Conservation (phyloP, 1,140 invertebrate species). For the Aricia agestis region DNA sequence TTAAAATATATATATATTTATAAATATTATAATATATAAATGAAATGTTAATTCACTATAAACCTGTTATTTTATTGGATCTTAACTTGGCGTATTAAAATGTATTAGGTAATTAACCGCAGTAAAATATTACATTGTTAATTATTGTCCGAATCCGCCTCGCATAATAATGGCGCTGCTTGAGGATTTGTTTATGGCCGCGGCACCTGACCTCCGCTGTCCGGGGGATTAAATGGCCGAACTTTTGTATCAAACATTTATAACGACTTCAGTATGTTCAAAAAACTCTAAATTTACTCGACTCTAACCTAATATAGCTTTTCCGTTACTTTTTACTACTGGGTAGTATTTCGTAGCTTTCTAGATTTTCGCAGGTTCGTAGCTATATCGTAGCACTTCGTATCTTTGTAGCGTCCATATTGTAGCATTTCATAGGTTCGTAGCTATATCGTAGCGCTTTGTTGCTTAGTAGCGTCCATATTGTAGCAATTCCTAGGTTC, state of each 20-base stretch:
- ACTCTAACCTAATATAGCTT: no score
- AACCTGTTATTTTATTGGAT: not conserved
- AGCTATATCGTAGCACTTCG: no score
- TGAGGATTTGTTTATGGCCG: not conserved
- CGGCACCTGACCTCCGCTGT: not conserved
- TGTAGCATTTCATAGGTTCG: no score
- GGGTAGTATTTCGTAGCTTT: no score
- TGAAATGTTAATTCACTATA: slow-evolving; percentile 5
- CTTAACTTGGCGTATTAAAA: not conserved
- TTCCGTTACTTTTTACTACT: no score
- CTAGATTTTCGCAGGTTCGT: no score
- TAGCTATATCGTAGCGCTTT: no score
- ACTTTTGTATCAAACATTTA: not conserved
- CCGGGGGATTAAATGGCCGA: not conserved
- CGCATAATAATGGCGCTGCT: not conserved
- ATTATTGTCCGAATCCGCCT: not conserved
- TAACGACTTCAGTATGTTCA: not conserved
- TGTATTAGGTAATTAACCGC: not conserved
- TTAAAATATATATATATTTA: no score
- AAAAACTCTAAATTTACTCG: not conserved
- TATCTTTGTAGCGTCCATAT: no score
- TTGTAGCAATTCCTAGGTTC: no score
- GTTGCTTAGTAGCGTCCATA: no score
- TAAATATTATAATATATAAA: no score
- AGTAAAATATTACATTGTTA: slow-evolving; percentile 4